phyloP scores from a whole-genome alignment of 2,797 vertebrate genomes.

The Antennarius maculatus region DNA sequence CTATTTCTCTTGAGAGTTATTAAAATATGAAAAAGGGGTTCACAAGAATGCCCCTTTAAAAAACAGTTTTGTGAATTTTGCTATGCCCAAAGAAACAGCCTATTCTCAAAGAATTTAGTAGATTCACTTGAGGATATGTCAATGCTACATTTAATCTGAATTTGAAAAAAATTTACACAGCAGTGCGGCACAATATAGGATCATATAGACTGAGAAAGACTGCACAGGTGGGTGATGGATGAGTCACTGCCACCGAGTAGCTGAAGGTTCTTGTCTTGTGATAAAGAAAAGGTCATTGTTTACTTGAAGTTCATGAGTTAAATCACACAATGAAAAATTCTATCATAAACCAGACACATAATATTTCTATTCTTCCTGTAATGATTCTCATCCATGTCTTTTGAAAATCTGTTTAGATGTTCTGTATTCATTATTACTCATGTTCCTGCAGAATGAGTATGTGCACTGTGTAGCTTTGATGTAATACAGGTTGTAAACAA shows the following conservation, averaged over 20 bases:
- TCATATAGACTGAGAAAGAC: neutral
- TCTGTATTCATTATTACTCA: no score
- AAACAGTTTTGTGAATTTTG: neutral
- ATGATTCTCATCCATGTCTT: no score
- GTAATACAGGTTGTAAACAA: neutral
- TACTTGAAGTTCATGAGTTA: no score
- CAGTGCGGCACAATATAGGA: neutral
- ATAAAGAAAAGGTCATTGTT: no score
- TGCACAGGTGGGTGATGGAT: neutral
- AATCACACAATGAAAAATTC: no score
- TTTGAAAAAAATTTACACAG: neutral
- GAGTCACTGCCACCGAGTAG: no score
- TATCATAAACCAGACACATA: no score
- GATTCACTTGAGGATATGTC: neutral
- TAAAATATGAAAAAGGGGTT: conserved; percentile 2
- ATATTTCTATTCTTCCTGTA: no score
- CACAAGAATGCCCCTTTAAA: neutral
- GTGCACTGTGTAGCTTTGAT: no score
- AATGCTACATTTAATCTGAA: neutral
- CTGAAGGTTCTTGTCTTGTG: no score
- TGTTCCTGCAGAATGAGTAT: no score
- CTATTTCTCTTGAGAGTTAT: conserved; percentile 17
- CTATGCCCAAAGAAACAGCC: neutral
- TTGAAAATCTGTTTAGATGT: no score
- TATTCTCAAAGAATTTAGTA: neutral